A percentile compares a stretch with the other conserved stretches of the same genome.
phyloP scores from a whole-genome alignment of 2,113 vertebrate genomes.

The Falcunculus frontatus region DNA sequence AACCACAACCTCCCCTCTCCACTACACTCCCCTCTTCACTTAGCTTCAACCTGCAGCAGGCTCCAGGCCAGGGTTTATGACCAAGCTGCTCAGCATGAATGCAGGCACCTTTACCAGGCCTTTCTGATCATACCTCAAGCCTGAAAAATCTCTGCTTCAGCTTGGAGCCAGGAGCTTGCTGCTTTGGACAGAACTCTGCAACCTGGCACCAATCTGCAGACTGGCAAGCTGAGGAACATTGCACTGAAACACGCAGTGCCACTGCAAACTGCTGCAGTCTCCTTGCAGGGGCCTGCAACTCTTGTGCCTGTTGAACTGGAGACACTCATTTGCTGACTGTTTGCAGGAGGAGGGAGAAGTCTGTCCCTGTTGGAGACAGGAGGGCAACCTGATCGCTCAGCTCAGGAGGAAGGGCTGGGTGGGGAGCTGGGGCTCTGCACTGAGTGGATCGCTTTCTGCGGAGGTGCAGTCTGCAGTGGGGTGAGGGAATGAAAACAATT shows the following conservation, averaged over 20 bases:
- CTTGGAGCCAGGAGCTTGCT: conserved; percentile 30
- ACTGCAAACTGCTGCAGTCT: conserved; percentile 47
- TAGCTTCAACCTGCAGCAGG: background rate
- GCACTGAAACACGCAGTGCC: background rate
- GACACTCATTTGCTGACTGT: background rate
- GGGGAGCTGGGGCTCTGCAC: background rate
- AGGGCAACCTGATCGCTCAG: background rate
- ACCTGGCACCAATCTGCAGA: conserved; percentile 38
- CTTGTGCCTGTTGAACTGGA: conserved; percentile 7
- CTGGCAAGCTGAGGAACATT: conserved; percentile 38
- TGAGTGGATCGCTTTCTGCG: background rate
- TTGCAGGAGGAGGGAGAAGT: background rate
- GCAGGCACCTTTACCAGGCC: background rate
- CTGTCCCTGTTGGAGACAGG: background rate
- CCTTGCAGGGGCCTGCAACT: conserved; percentile 25
- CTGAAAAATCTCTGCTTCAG: conserved; percentile 2
- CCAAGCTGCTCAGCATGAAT: background rate
- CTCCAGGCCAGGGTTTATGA: background rate
- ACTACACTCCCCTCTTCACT: background rate
- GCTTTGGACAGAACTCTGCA: conserved; percentile 43
- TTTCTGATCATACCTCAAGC: background rate
- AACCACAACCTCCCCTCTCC: background rate
- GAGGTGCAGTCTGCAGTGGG: conserved; percentile 32
- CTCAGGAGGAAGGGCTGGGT: conserved; percentile 20
- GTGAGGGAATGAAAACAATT: conserved; percentile 60